Evolutionary conservation across 2,113 vertebrate genomes (phyloP).

Genomic region (Myrmecophaga tridactyla): DNA sequence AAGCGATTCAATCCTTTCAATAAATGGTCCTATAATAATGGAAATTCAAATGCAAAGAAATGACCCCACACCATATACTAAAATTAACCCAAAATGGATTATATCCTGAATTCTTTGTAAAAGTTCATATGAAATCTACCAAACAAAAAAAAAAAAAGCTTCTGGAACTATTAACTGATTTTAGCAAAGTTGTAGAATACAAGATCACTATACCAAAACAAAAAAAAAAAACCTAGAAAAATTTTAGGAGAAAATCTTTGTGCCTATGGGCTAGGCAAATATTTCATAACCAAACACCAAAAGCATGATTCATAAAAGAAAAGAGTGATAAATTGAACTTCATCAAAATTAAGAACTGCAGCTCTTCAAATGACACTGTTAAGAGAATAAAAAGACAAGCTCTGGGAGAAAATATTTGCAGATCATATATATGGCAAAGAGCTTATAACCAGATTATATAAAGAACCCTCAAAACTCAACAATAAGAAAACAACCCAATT

Average conservation of each 20-base stretch:
- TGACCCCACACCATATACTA: neutral
- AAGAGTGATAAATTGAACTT: neutral
- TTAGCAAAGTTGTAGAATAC: neutral
- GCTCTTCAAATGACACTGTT: neutral
- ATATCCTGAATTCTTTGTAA: neutral
- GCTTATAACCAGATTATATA: neutral
- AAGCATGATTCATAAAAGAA: neutral
- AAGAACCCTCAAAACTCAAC: neutral
- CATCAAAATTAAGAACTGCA: neutral
- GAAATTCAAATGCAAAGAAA: neutral
- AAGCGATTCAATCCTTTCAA: neutral
- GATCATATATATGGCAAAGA: neutral
- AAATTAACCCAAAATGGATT: neutral
- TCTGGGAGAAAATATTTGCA: conserved; percentile 7
- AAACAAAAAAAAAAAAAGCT: neutral
- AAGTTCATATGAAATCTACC: neutral
- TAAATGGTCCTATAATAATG: neutral
- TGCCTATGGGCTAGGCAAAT: neutral
- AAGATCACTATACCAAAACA: neutral
- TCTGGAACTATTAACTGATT: neutral
- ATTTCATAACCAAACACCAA: neutral
- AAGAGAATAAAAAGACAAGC: neutral
- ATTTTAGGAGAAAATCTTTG: neutral
- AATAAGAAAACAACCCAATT: neutral
- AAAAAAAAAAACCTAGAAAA: neutral